These are phyloP conservation scores for Zeugodacus cucurbitae DNA, from an alignment of 1,140 invertebrate species.

Conservation along the genomic window DNA sequence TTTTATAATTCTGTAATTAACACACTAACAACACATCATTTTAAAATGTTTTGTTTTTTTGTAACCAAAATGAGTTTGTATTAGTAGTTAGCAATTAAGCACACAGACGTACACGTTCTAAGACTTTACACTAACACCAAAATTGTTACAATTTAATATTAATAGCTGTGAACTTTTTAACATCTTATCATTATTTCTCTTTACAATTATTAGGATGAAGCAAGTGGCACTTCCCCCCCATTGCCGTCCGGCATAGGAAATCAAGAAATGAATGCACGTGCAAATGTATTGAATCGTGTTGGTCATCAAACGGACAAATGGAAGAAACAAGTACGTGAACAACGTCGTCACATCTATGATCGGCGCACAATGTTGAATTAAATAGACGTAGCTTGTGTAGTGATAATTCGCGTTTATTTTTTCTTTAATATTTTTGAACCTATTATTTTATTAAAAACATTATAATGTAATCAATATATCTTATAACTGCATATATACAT, in stretches of 20 bases:
- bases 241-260: slow-evolving; percentile 68
- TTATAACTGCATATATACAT: not conserved
- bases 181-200: slow-evolving; percentile 46
- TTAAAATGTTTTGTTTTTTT: not conserved
- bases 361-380: slow-evolving; percentile 98
- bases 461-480: not conserved
- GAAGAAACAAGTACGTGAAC: slow-evolving; percentile 96
- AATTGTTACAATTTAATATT: not conserved
- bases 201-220: slow-evolving; percentile 71
- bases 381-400: slow-evolving; percentile 45
- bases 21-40: not conserved
- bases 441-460: not conserved
- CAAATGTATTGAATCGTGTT: slow-evolving; percentile 92
- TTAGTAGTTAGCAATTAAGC: not conserved
- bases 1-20: slow-evolving; percentile 20
- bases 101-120: slow-evolving; percentile 41
- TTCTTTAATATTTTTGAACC: not conserved
- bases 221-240: slow-evolving; percentile 57
- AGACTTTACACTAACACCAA: slow-evolving; percentile 13
- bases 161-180: slow-evolving; percentile 14
- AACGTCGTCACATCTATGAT: slow-evolving; percentile 96
- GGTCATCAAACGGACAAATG: slow-evolving; percentile 97
- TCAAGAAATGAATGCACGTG: slow-evolving; percentile 78
- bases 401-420: not conserved
- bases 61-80: not conserved